Evolutionary conservation across 2,888 invertebrate genomes (phyloP).

Genomic region (Ichneumoninae sp.): DNA sequence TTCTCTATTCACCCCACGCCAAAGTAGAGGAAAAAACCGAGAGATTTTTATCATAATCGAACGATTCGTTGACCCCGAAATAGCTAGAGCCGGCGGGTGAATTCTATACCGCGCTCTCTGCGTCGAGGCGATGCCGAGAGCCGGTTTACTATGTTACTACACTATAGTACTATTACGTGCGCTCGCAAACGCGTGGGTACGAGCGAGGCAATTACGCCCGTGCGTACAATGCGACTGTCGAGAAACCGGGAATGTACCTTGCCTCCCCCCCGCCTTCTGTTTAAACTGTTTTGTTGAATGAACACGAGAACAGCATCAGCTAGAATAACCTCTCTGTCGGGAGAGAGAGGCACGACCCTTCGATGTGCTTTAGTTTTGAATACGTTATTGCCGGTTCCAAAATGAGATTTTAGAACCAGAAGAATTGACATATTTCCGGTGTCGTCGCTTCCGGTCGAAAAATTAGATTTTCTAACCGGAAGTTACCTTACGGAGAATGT

Average conservation of each 20-base stretch:
- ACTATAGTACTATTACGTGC: slow-evolving; percentile 23
- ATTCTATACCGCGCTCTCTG: not conserved
- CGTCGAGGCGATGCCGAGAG: not conserved
- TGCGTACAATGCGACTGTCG: slow-evolving; percentile 55
- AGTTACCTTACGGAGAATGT: too few relatives aligned
- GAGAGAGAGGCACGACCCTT: not conserved
- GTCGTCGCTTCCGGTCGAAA: not conserved
- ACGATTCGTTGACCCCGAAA: slow-evolving; percentile 54
- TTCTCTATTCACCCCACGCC: not conserved
- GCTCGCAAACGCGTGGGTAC: slow-evolving; percentile 28
- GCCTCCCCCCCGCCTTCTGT: slow-evolving; percentile 2
- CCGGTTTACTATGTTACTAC: slow-evolving; percentile 50
- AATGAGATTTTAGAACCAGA: too few relatives aligned
- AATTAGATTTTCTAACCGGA: too few relatives aligned
- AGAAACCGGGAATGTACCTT: slow-evolving; percentile 45
- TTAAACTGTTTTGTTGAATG: slow-evolving; percentile 23
- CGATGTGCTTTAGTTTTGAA: not conserved
- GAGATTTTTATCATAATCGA: slow-evolving; percentile 31
- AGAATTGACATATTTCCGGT: too few relatives aligned
- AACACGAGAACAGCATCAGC: not conserved
- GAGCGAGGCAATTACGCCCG: slow-evolving; percentile 46
- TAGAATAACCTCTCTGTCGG: not conserved
- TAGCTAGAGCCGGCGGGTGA: slow-evolving; percentile 24
- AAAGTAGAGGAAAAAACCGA: not conserved
- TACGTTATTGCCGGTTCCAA: not conserved